phyloP scores from a whole-genome alignment of 2,797 vertebrate species.

The Anabas testudineus region DNA sequence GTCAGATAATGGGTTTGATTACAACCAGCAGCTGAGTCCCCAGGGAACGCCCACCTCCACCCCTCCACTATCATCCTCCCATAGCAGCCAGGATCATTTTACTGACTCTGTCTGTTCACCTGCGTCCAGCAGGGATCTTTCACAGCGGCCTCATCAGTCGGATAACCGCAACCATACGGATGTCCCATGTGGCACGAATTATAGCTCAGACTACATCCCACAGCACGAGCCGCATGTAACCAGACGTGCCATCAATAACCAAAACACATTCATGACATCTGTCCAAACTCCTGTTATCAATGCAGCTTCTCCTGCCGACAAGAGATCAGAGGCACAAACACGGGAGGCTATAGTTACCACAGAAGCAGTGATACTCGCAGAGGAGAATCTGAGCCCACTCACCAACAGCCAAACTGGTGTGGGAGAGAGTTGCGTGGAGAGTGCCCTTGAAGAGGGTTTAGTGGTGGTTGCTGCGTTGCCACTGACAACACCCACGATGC shows the following conservation, averaged over 20 bases:
- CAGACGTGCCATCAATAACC: conserved; percentile 47
- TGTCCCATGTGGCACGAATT: conserved; percentile 54
- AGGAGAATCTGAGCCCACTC: conserved; percentile 62
- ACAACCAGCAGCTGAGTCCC: conserved; percentile 77
- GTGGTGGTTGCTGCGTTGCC: conserved; percentile 80
- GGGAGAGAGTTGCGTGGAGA: conserved; percentile 73
- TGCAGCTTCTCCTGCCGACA: conserved; percentile 48
- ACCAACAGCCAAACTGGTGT: conserved; percentile 66
- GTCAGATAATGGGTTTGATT: conserved; percentile 63
- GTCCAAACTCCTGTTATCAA: conserved; percentile 62
- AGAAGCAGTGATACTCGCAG: conserved; percentile 58
- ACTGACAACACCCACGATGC: conserved; percentile 85
- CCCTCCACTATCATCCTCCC: conserved; percentile 48
- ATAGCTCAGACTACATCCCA: conserved; percentile 43
- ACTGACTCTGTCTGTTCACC: conserved; percentile 67
- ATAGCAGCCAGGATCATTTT: conserved; percentile 75
- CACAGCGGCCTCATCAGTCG: conserved; percentile 62
- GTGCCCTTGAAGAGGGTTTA: conserved; percentile 81
- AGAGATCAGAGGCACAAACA: conserved; percentile 60
- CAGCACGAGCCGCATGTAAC: conserved; percentile 56
- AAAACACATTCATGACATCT: conserved; percentile 62
- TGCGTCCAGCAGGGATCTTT: conserved; percentile 53
- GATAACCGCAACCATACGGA: conserved; percentile 58
- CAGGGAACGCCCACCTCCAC: conserved; percentile 55
- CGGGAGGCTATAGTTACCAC: conserved; percentile 57